These are phyloP conservation scores for Gallinago undulata DNA, from an alignment of 2,113 vertebrate genomes.

Conservation along the genomic window DNA sequence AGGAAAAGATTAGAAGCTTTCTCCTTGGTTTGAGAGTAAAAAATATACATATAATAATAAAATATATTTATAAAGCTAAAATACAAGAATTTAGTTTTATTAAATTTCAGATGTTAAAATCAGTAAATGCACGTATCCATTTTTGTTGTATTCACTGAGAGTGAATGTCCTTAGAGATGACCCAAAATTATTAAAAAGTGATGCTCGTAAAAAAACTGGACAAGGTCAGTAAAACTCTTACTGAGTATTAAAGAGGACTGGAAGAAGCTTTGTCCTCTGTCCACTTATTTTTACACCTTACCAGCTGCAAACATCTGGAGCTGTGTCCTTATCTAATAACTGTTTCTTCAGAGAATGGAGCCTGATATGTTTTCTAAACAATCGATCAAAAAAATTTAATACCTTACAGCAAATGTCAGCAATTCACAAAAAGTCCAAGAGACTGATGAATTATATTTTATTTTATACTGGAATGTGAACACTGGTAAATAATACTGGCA, in stretches of 20 bases:
- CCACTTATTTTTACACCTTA: neutral
- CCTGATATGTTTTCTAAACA: neutral
- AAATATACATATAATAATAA: neutral
- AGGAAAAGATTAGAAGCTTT: neutral
- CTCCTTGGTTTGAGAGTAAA: neutral
- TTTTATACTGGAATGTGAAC: neutral
- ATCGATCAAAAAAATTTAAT: neutral
- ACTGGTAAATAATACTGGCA: neutral
- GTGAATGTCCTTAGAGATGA: neutral
- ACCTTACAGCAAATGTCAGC: neutral
- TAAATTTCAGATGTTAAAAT: neutral
- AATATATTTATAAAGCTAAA: neutral
- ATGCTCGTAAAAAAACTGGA: neutral
- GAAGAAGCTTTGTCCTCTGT: neutral
- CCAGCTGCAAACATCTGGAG: neutral
- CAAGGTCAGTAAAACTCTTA: neutral
- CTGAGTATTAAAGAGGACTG: neutral
- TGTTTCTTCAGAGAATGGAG: neutral
- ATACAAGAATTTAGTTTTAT: neutral
- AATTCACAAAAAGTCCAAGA: neutral
- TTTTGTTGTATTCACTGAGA: neutral
- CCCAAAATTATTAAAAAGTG: neutral
- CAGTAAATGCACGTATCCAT: neutral
- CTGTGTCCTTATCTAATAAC: neutral
- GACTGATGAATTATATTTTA: neutral